phyloP scores from a whole-genome alignment of 2,797 vertebrate genomes.

The Sebastes kiyomatsui region DNA sequence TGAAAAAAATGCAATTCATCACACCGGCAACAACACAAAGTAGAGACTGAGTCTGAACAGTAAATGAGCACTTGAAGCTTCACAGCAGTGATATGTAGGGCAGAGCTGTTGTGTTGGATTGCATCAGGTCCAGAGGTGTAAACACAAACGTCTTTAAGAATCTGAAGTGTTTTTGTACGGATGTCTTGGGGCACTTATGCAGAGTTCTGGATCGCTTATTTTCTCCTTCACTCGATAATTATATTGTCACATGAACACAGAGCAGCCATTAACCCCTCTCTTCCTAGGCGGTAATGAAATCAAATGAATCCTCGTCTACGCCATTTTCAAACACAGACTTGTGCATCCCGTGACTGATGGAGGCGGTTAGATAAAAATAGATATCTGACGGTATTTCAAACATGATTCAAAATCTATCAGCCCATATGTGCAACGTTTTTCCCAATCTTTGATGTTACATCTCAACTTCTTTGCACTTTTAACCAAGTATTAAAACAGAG shows the following conservation, averaged over 20 bases:
- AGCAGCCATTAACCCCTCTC: not conserved
- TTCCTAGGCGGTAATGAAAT: accelerated
- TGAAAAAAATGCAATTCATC: not conserved
- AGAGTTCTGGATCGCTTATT: not conserved
- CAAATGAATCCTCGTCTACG: not conserved
- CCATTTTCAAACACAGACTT: not conserved
- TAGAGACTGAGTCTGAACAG: not conserved
- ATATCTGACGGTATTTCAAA: not conserved
- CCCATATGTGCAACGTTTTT: not conserved
- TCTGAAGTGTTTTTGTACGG: not conserved
- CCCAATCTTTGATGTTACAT: not conserved
- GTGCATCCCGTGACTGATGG: not conserved
- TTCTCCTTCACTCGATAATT: not conserved
- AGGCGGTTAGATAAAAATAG: not conserved
- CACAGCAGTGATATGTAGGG: conserved; percentile 11
- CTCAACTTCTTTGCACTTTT: not conserved
- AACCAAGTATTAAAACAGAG: not conserved
- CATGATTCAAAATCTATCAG: not conserved
- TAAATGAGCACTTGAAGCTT: not conserved
- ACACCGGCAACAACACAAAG: not conserved
- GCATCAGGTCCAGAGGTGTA: conserved; percentile 28
- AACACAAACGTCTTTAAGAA: not conserved
- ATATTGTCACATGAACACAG: not conserved
- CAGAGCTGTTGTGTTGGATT: conserved; percentile 39
- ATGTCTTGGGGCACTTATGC: conserved; percentile 4